phyloP scores from a whole-genome alignment of 2,113 vertebrate genomes.

The Gallinago undulata region DNA sequence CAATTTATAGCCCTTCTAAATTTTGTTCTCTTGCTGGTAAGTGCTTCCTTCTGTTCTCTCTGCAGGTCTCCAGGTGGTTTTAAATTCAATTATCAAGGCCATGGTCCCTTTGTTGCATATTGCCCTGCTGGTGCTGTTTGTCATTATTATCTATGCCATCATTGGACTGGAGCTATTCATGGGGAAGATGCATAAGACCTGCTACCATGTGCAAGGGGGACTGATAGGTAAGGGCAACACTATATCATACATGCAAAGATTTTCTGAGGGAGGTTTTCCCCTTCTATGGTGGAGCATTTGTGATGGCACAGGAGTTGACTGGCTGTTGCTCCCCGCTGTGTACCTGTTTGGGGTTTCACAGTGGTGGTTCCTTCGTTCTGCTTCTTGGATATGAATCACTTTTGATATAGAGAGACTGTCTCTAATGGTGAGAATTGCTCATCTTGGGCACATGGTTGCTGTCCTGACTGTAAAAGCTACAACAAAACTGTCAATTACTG shows the following conservation, averaged over 20 bases:
- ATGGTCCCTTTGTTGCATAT: slow-evolving; percentile 99
- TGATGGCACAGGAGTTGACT: background rate
- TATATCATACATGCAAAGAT: rapidly evolving
- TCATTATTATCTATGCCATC: slow-evolving; percentile 99
- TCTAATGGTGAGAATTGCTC: background rate
- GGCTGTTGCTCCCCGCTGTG: background rate
- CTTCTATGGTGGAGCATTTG: rapidly evolving
- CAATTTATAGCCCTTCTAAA: background rate
- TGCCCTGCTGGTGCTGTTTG: slow-evolving; percentile 95
- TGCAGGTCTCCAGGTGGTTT: slow-evolving; percentile 97
- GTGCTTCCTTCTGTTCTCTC: slow-evolving; percentile 21
- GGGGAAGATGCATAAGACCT: slow-evolving; percentile 99
- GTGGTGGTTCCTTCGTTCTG: background rate
- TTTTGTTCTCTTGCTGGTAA: background rate
- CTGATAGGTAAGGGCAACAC: slow-evolving; percentile 74
- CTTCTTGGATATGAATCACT: background rate
- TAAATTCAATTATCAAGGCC: slow-evolving; percentile 99
- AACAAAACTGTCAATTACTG: background rate
- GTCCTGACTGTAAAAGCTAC: background rate
- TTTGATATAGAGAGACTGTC: background rate
- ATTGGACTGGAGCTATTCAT: slow-evolving; percentile 98
- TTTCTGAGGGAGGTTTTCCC: background rate
- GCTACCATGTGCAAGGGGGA: slow-evolving; percentile 77
- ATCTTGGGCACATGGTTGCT: background rate
- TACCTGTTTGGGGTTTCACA: background rate